Base-by-base conservation (phyloP, 2,888 invertebrate species). In the Conistra vaccinii region DNA sequence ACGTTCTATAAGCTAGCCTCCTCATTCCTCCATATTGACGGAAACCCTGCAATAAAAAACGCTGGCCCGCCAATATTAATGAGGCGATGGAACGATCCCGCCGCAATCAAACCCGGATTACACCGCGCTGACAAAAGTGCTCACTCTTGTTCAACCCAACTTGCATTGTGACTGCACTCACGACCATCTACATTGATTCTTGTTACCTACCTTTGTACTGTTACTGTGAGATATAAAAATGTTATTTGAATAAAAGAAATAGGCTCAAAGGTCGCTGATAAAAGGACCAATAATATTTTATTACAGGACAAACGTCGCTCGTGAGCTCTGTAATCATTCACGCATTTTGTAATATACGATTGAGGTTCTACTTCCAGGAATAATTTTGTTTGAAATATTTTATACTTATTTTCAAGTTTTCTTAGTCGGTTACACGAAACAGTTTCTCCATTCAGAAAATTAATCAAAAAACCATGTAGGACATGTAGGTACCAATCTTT, bases 71-170 rank as follows among this genome's bases (percentile, higher is more conserved):
- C 73, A 73, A 85, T 89, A 89, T 90, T 90, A 91, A 91, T 91
- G 90, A 89, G 87, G 77, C 66, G 85, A 81, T 81, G 80, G 81
- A 83, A 83, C 81, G 85, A 84, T 85, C 82, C 55, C 86, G 86
- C 48, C 82, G 90, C 91, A 91, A 92, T 92, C 91, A 92, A 91
- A 89, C 87, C 66, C 69, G 92, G 92, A 90, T 92, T 90, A 90
- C 71, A 80, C 73, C 23, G 69, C 71, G 89, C 90, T 90, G 90
- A 91, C 91, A 89, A 88, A 88, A 87, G 82, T 70, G 69, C 69
- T 80, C 82, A 51, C 80, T 67, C 73, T 68, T 61, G 72, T 72
- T 73, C 76, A 55, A 66, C 42, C 45, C 39, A 42, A 67, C 62
- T 45, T 62, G 74, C 80, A 83, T 87, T 87, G 77, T 86, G 72